These are phyloP conservation scores for Apostichopus leukothele DNA, from an alignment of 53 echinoderm and acorn worm genomes.

Conservation along the genomic window DNA sequence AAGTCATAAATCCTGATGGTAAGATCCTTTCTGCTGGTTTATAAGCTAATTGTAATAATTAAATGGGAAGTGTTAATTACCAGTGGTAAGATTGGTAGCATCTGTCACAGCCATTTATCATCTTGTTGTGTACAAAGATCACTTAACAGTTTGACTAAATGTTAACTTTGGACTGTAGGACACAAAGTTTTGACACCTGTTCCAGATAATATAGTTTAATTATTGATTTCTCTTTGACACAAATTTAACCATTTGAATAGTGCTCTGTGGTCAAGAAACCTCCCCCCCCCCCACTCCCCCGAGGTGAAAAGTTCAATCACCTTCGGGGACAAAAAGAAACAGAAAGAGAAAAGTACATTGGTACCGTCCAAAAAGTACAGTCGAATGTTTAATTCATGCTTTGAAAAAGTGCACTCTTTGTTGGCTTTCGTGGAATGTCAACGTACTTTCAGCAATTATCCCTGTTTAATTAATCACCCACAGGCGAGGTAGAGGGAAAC, in stretches of 20 bases:
- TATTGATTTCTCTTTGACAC: background rate
- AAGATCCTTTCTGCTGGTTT: too few species aligned
- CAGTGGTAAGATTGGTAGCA: too few species aligned
- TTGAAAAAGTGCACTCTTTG: background rate
- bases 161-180: constrained; percentile 5
- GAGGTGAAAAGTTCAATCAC: background rate
- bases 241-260: background rate
- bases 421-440: background rate
- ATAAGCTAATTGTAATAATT: too few species aligned
- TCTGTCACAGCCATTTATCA: background rate
- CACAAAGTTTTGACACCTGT: background rate
- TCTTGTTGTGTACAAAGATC: background rate
- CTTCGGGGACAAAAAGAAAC: background rate
- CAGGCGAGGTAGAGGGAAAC: background rate
- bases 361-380: constrained; percentile 1
- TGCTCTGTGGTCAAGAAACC: background rate
- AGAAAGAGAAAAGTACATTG: background rate
- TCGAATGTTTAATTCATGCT: background rate
- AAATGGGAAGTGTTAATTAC: too few species aligned
- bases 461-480: constrained; percentile 7
- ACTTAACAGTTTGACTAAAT: background rate
- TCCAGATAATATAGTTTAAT: background rate
- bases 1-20: too few species aligned
- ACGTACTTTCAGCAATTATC: constrained; percentile 2
- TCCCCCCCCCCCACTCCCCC: background rate